A percentile compares a stretch with the other conserved stretches of the same genome.
Evolutionary conservation across 2,113 vertebrate genomes (phyloP).

Genomic region (Melanerpes formicivorus): DNA sequence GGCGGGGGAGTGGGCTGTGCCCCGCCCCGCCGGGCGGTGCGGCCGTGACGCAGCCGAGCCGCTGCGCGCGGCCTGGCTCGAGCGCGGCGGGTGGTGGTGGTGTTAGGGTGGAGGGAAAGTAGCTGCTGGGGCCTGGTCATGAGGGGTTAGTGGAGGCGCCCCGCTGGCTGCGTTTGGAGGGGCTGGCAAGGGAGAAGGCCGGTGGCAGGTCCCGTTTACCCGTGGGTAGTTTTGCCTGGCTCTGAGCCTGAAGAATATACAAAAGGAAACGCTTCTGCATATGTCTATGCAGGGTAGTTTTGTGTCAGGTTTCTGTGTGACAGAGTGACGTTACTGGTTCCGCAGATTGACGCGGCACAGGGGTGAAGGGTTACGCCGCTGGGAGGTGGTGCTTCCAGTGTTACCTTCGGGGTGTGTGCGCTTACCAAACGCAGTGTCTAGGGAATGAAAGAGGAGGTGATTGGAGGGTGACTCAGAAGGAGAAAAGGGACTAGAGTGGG

Average conservation of each 20-base stretch:
- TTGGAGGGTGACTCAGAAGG: fast-evolving
- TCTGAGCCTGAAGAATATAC: fast-evolving
- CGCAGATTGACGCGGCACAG: fast-evolving
- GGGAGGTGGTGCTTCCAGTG: neutral
- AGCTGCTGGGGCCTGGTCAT: neutral
- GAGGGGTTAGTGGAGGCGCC: neutral
- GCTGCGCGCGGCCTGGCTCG: neutral
- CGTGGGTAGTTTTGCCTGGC: fast-evolving
- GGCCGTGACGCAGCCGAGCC: neutral
- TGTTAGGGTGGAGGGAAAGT: fast-evolving
- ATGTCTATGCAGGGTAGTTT: fast-evolving
- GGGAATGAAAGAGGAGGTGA: fast-evolving
- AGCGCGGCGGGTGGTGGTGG: too few species aligned
- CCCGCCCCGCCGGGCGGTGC: too few species aligned
- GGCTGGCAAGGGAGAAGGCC: neutral
- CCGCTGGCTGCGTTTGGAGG: neutral
- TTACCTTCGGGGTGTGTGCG: neutral
- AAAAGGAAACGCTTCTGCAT: fast-evolving
- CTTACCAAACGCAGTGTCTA: fast-evolving
- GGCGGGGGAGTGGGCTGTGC: neutral
- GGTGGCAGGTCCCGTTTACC: fast-evolving
- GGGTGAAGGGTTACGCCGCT: fast-evolving
- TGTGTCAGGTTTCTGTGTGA: fast-evolving
- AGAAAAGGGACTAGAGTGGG: neutral
- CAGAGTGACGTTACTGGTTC: fast-evolving